These are phyloP conservation scores for Oncorhynchus keta DNA, from an alignment of 2,113 vertebrate genomes.

Conservation along the genomic window DNA sequence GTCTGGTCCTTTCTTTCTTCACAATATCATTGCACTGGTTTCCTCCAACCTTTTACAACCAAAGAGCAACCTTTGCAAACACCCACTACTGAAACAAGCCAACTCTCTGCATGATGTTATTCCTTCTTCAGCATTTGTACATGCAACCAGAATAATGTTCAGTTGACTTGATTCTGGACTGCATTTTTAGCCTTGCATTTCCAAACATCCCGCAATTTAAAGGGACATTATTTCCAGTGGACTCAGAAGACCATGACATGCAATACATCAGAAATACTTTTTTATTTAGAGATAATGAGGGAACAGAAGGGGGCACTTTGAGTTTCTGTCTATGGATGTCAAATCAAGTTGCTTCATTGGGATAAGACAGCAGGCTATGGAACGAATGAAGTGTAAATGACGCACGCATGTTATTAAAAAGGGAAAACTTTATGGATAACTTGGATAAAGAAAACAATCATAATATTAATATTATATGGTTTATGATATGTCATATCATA, in stretches of 20 bases:
- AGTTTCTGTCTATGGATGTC: slow-evolving; percentile 59
- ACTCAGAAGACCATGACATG: slow-evolving; percentile 54
- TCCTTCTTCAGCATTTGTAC: too few relatives aligned
- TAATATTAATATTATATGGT: too few relatives aligned
- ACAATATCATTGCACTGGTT: too few relatives aligned
- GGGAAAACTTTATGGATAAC: too few relatives aligned
- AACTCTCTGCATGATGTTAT: too few relatives aligned
- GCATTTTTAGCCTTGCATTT: too few relatives aligned
- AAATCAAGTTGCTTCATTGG: slow-evolving; percentile 61
- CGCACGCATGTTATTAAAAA: background rate
- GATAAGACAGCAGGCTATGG: slow-evolving; percentile 42
- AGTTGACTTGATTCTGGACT: slow-evolving; percentile 11
- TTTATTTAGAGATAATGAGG: slow-evolving; percentile 65
- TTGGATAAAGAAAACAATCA: background rate
- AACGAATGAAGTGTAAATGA: slow-evolving; percentile 24
- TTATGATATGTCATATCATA: background rate
- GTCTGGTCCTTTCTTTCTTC: too few relatives aligned
- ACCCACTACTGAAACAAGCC: too few relatives aligned
- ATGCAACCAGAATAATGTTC: background rate
- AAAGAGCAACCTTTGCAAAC: too few relatives aligned
- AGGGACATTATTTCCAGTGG: slow-evolving; percentile 51
- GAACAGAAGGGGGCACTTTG: slow-evolving; percentile 54
- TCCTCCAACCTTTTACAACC: too few relatives aligned
- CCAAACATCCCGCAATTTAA: slow-evolving; percentile 24
- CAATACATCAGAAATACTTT: slow-evolving; percentile 54